Conservation (phyloP, 2,113 vertebrate species). For the Macrotis lagotis region DNA sequence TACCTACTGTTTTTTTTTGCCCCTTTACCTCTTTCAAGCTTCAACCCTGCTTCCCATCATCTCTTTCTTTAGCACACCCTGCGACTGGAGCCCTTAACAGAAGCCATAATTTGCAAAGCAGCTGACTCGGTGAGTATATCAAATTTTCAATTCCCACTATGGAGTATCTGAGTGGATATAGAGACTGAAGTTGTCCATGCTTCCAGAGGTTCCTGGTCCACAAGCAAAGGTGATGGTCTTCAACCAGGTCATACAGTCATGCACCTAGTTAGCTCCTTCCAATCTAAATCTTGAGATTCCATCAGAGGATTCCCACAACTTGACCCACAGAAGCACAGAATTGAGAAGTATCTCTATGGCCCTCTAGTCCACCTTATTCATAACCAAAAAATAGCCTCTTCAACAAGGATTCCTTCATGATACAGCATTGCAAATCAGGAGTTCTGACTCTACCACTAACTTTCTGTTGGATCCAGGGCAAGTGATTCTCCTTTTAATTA, state of each 20-base stretch:
- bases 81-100: conserved; percentile 91
- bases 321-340: neutral
- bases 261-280: too few relatives aligned
- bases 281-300: neutral
- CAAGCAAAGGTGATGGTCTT: neutral
- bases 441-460: neutral
- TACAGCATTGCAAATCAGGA: neutral
- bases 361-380: neutral
- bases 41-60: neutral
- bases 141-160: neutral
- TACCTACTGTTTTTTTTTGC: neutral
- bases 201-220: neutral
- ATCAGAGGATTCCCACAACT: neutral
- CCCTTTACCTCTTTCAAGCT: neutral
- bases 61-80: conserved; percentile 83
- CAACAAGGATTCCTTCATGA: neutral
- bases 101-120: conserved; percentile 85
- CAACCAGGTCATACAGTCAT: neutral
- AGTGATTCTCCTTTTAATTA: neutral
- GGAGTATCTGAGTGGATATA: neutral
- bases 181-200: neutral
- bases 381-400: neutral
- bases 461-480: neutral
- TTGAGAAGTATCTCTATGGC: neutral
- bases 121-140: conserved; percentile 87